Conservation (phyloP, 2,888 invertebrate genomes). For the Cantharis lateralis region DNA sequence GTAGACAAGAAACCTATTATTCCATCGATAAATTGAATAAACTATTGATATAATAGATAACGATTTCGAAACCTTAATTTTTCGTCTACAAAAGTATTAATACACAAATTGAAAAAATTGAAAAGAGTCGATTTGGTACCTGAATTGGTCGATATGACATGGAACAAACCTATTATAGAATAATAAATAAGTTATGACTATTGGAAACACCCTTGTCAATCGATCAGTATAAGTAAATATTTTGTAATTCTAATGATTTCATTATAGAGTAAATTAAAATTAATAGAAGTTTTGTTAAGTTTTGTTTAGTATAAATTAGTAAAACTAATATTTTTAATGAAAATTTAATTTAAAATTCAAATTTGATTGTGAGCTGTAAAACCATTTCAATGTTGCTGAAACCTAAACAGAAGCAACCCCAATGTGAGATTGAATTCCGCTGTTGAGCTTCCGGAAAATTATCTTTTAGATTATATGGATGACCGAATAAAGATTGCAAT, state of each 20-base stretch:
- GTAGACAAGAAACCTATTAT: background rate
- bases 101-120: background rate
- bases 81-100: background rate
- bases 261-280: background rate
- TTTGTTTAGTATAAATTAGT: background rate
- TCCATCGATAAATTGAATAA: background rate
- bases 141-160: background rate
- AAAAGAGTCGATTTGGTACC: background rate
- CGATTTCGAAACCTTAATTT: background rate
- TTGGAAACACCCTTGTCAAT: background rate
- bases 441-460: slow-evolving; percentile 3
- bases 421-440: slow-evolving; percentile 10
- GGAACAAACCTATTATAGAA: background rate
- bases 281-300: background rate
- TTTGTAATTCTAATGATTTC: background rate
- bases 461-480: slow-evolving; percentile 8
- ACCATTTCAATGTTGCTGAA: slow-evolving; percentile 1
- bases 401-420: background rate
- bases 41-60: background rate
- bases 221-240: background rate
- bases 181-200: background rate
- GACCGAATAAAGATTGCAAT: slow-evolving; percentile 8
- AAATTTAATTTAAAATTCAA: slow-evolving; percentile 7
- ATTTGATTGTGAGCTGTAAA: slow-evolving; percentile 7
- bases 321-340: slow-evolving; percentile 2